A percentile compares a stretch with the other conserved stretches of the same genome.
phyloP scores from a whole-genome alignment of 1,140 invertebrate species.

The Spodoptera litura region DNA sequence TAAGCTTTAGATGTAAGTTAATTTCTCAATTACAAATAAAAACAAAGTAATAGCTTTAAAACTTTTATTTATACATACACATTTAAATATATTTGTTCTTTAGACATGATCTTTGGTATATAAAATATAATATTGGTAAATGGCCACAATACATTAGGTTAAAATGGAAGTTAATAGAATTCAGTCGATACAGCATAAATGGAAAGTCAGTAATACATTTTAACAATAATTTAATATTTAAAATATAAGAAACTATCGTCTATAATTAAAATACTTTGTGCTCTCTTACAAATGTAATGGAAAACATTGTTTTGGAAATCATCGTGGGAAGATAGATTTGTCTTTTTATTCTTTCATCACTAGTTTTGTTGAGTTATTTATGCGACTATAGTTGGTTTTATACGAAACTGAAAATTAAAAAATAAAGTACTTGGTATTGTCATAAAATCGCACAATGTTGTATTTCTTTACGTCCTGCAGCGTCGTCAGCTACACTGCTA shows the following conservation, averaged over 20 bases:
- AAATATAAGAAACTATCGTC: constrained; percentile 41
- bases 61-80: constrained; percentile 66
- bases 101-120: constrained; percentile 76
- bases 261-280: constrained; percentile 56
- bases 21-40: neutral
- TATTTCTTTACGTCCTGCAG: no score
- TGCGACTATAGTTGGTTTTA: neutral
- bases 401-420: no score
- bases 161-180: constrained; percentile 64
- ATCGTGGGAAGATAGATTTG: neutral
- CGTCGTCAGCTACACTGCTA: no score
- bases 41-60: constrained; percentile 46
- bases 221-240: constrained; percentile 41
- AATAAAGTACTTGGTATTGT: no score
- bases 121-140: constrained; percentile 75
- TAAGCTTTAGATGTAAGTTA: neutral
- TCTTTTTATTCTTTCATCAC: neutral
- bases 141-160: constrained; percentile 65
- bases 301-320: constrained; percentile 36
- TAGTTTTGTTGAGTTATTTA: neutral
- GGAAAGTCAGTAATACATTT: constrained; percentile 51
- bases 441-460: no score
- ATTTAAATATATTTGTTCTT: constrained; percentile 73
- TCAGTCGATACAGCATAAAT: constrained; percentile 57
- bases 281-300: constrained; percentile 47